phyloP scores from a whole-genome alignment of 2,888 invertebrate species.

The Pasiphila rectangulata region DNA sequence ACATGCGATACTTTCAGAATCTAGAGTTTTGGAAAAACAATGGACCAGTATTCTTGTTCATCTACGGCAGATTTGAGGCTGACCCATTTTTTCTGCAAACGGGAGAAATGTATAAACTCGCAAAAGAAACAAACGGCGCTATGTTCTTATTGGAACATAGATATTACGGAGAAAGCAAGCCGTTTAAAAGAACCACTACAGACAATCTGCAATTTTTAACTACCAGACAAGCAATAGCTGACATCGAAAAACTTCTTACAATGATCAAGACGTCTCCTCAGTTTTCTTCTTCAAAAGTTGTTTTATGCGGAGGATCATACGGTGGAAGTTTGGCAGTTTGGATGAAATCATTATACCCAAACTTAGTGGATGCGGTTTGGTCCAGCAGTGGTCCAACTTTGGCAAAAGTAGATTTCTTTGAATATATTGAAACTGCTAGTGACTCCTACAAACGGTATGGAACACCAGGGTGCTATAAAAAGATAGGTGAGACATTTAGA shows the following conservation, averaged over 20 bases:
- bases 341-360: too few relatives aligned
- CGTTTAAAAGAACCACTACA: slow-evolving; percentile 45
- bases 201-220: slow-evolving; percentile 56
- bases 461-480: slow-evolving; percentile 47
- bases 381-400: too few relatives aligned
- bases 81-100: slow-evolving; percentile 47
- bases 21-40: slow-evolving; percentile 50
- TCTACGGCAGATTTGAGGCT: slow-evolving; percentile 58
- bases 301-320: slow-evolving; percentile 67
- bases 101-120: slow-evolving; percentile 59
- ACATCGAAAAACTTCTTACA: slow-evolving; percentile 51
- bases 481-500: slow-evolving; percentile 48
- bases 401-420: slow-evolving; percentile 64
- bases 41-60: slow-evolving; percentile 61
- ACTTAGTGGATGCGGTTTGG: too few relatives aligned
- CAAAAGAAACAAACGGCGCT: slow-evolving; percentile 65
- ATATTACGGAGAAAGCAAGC: slow-evolving; percentile 66
- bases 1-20: slow-evolving; percentile 64
- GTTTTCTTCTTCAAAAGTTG: slow-evolving; percentile 56
- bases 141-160: slow-evolving; percentile 64
- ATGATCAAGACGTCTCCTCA: slow-evolving; percentile 43
- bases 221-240: slow-evolving; percentile 63
- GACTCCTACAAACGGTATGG: slow-evolving; percentile 61
- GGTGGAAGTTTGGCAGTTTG: slow-evolving; percentile 69
- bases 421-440: slow-evolving; percentile 64